phyloP scores from a whole-genome alignment of 2,797 vertebrate genomes.

The Notamacropus eugenii region DNA sequence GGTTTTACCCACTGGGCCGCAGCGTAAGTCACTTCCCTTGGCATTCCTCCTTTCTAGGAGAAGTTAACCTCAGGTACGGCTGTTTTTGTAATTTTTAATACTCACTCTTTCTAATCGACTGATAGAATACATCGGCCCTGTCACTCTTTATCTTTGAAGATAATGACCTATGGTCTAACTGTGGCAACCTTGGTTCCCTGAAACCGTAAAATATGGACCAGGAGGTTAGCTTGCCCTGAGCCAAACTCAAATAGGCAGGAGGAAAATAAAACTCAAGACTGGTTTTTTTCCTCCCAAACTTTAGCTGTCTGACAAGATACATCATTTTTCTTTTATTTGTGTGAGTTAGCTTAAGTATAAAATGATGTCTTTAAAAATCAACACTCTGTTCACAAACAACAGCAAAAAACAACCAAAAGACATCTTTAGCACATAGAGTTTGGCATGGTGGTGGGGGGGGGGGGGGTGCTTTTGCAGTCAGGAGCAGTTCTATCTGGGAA shows the following conservation, averaged over 20 bases:
- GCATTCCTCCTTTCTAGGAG: not conserved
- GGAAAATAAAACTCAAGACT: not conserved
- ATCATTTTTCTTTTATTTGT: constrained; percentile 53
- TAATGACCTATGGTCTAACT: constrained; percentile 45
- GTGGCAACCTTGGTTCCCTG: constrained; percentile 39
- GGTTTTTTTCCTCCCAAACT: constrained; percentile 23
- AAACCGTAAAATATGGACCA: constrained; percentile 49
- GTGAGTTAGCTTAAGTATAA: constrained; percentile 64
- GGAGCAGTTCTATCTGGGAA: constrained; percentile 77
- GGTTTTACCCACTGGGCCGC: not conserved
- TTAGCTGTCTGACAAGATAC: not conserved
- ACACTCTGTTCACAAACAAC: constrained; percentile 9
- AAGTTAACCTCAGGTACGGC: not conserved
- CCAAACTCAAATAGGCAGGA: constrained; percentile 52
- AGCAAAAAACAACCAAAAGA: not conserved
- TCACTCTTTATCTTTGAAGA: not conserved
- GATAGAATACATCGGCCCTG: constrained; percentile 1
- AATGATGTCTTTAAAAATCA: constrained; percentile 57
- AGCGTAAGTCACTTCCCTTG: not conserved
- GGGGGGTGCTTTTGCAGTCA: constrained; percentile 63
- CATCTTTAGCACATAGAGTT: constrained; percentile 52
- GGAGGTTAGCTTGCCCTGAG: constrained; percentile 40
- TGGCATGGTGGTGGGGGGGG: constrained; percentile 5
- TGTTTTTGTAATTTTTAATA: constrained; percentile 28
- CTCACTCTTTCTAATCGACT: constrained; percentile 12